phyloP scores from a whole-genome alignment of 2,797 vertebrate genomes.

The Anabas testudineus region DNA sequence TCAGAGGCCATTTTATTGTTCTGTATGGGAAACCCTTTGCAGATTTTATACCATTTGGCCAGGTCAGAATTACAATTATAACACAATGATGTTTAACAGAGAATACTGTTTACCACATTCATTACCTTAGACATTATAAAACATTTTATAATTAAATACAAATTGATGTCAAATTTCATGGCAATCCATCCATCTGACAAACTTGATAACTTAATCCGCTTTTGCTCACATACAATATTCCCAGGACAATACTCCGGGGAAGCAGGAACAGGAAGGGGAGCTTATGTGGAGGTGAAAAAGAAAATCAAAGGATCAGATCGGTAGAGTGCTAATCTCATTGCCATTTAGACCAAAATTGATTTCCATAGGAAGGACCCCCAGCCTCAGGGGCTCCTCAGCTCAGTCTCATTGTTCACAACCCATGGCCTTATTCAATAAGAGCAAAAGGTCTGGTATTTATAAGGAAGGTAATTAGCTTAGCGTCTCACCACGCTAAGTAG shows the following conservation, averaged over 20 bases:
- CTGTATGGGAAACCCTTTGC: rapidly evolving
- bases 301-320: slow-evolving; percentile 61
- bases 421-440: slow-evolving; percentile 65
- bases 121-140: background rate
- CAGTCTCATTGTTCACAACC: slow-evolving; percentile 60
- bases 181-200: background rate
- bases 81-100: background rate
- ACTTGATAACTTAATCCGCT: slow-evolving; percentile 23
- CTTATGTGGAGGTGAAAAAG: slow-evolving; percentile 9
- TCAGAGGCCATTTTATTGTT: background rate
- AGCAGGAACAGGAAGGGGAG: slow-evolving; percentile 2
- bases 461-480: slow-evolving; percentile 76
- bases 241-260: slow-evolving; percentile 7
- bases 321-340: slow-evolving; percentile 67
- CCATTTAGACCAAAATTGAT: slow-evolving; percentile 77
- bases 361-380: slow-evolving; percentile 71
- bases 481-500: slow-evolving; percentile 61
- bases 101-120: too few relatives aligned
- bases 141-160: background rate
- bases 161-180: too few relatives aligned
- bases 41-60: background rate
- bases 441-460: slow-evolving; percentile 74
- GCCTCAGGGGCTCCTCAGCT: slow-evolving; percentile 43
- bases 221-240: slow-evolving; percentile 38
- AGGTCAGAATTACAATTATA: background rate